Percentiles rank a stretch among this genome's conserved stretches.
Conservation (phyloP, 2,888 invertebrate genomes). For the Drosophila putrida region DNA sequence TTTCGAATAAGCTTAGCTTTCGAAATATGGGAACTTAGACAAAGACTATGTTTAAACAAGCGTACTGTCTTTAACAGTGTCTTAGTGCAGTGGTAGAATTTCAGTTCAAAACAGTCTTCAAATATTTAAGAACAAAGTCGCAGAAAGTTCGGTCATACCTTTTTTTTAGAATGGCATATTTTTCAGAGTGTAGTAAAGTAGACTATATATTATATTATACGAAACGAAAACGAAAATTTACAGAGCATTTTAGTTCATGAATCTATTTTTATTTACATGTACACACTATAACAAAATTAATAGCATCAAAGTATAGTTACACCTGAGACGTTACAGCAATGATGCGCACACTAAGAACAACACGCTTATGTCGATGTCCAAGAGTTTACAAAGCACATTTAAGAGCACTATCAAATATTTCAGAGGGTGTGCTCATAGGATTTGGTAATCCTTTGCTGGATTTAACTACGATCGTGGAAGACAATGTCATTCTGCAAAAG, state of each 20-base stretch:
- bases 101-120: too few species aligned
- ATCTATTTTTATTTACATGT: not conserved
- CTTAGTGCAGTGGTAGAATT: too few species aligned
- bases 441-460: slow-evolving; percentile 73
- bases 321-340: not conserved
- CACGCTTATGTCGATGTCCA: not conserved
- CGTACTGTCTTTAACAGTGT: too few species aligned
- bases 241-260: not conserved
- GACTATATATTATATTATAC: too few species aligned
- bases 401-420: slow-evolving; percentile 45
- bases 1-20: too few species aligned
- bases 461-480: slow-evolving; percentile 55
- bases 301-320: not conserved
- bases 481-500: slow-evolving; percentile 58
- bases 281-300: not conserved
- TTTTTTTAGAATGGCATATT: too few species aligned
- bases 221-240: too few species aligned
- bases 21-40: too few species aligned
- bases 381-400: not conserved
- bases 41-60: too few species aligned
- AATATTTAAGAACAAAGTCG: too few species aligned
- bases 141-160: too few species aligned
- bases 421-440: slow-evolving; percentile 55
- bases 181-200: too few species aligned
- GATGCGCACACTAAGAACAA: not conserved